phyloP scores from a whole-genome alignment of 2,888 invertebrate species.

The Creontiades dilutus region DNA sequence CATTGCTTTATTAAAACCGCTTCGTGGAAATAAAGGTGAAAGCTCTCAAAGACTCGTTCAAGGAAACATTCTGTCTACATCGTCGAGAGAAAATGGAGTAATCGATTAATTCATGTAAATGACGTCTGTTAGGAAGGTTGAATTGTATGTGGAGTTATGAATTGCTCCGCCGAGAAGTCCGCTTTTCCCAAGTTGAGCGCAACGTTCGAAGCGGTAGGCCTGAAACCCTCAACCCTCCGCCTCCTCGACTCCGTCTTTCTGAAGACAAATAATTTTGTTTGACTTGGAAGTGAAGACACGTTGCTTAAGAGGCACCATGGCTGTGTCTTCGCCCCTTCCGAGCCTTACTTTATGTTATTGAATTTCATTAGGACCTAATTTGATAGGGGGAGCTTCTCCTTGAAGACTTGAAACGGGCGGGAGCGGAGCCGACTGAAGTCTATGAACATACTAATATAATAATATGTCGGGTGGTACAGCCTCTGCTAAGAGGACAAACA shows the following conservation, averaged over 20 bases:
- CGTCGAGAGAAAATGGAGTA: too few relatives aligned
- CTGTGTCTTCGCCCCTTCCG: conserved; percentile 4
- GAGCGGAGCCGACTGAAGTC: conserved; percentile 47
- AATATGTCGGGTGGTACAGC: conserved; percentile 66
- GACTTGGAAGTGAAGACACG: conserved; percentile 69
- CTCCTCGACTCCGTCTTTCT: conserved; percentile 8
- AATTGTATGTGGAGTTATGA: conserved; percentile 13
- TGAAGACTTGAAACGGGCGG: conserved; percentile 20
- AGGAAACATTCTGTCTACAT: too few relatives aligned
- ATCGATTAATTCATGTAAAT: too few relatives aligned
- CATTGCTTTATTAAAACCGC: too few relatives aligned
- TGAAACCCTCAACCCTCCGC: background rate
- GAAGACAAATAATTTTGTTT: conserved; percentile 71
- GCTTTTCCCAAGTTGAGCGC: background rate
- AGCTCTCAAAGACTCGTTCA: too few relatives aligned
- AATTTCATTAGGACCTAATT: conserved; percentile 75
- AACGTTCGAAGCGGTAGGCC: background rate
- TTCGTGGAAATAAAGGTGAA: too few relatives aligned
- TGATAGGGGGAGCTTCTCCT: conserved; percentile 70
- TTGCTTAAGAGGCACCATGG: conserved; percentile 59
- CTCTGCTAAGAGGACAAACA: conserved; percentile 65
- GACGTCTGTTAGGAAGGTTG: background rate
- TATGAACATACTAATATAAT: conserved; percentile 72
- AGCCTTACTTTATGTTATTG: conserved; percentile 74
- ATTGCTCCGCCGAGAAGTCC: background rate